Percentiles rank a stretch among this genome's conserved stretches.
Conservation (phyloP, 2,797 vertebrate species). For the Cheracebus regulus region DNA sequence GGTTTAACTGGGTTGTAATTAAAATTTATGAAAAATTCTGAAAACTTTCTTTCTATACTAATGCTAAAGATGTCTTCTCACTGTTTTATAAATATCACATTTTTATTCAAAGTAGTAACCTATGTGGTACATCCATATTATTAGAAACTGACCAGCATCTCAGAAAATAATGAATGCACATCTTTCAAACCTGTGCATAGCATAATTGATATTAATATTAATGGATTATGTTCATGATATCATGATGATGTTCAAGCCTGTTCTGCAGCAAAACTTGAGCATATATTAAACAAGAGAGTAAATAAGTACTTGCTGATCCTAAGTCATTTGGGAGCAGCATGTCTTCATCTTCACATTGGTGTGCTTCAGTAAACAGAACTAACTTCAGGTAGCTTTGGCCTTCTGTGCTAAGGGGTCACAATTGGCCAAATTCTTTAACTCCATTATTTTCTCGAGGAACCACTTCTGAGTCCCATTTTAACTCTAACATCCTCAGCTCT, state of each 20-base stretch:
- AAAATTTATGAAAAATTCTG: conserved; percentile 51
- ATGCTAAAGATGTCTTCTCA: conserved; percentile 4
- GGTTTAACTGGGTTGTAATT: conserved; percentile 52
- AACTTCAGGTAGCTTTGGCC: not conserved
- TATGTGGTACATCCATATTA: not conserved
- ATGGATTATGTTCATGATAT: not conserved
- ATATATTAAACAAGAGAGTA: not conserved
- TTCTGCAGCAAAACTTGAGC: not conserved
- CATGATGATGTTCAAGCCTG: not conserved
- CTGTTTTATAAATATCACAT: not conserved
- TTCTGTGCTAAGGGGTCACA: fast-evolving
- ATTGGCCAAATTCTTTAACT: not conserved
- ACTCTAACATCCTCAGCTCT: not conserved
- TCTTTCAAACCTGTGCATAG: conserved; percentile 44
- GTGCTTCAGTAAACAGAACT: not conserved
- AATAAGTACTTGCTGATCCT: not conserved
- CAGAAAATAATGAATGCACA: not conserved
- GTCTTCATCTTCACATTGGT: not conserved
- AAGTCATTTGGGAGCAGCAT: not conserved
- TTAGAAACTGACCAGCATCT: conserved; percentile 18
- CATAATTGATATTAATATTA: not conserved
- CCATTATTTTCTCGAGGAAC: fast-evolving
- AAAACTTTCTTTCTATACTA: conserved; percentile 40
- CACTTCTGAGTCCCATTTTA: not conserved
- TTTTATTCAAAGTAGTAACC: conserved; percentile 51